Conservation (phyloP, 1,140 invertebrate species). For the Thrips palmi region DNA sequence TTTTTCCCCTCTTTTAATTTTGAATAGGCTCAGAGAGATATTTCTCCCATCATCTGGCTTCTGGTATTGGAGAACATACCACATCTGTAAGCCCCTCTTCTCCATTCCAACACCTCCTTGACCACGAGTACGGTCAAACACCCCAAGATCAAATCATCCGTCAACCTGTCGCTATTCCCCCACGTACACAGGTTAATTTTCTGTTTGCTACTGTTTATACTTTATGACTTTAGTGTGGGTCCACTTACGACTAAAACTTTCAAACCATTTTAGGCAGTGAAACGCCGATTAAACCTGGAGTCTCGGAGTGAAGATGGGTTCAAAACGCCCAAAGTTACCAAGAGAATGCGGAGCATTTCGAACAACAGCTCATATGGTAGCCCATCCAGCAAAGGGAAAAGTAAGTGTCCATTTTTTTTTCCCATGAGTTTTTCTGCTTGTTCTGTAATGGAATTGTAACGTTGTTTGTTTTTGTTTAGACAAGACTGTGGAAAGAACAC, state of each 20-base stretch:
- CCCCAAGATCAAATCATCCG: slow-evolving; percentile 51
- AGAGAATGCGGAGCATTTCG: slow-evolving; percentile 16
- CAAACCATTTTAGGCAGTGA: slow-evolving; percentile 44
- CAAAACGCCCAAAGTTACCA: slow-evolving; percentile 28
- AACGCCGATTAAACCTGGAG: slow-evolving; percentile 58
- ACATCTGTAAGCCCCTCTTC: slow-evolving; percentile 23
- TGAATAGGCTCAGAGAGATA: no score
- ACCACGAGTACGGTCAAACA: slow-evolving; percentile 68
- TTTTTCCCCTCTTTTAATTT: no score
- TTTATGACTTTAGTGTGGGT: slow-evolving; percentile 5
- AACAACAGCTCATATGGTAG: slow-evolving; percentile 13
- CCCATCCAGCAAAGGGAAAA: slow-evolving; percentile 15
- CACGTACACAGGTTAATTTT: slow-evolving; percentile 27
- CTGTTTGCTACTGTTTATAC: slow-evolving; percentile 1
- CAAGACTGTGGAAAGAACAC: no score
- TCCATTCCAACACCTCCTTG: slow-evolving; percentile 56
- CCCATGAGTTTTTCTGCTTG: slow-evolving; percentile 6
- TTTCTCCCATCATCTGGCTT: no score
- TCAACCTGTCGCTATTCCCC: slow-evolving; percentile 27
- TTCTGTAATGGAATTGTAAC: slow-evolving; percentile 1
- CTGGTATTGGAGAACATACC: no score
- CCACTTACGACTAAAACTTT: not conserved
- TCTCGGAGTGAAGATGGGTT: slow-evolving; percentile 28
- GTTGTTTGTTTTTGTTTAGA: not conserved
- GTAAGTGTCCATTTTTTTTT: slow-evolving; percentile 12